Base-by-base conservation (phyloP, 2,113 vertebrate genomes). In the Carassius gibelio region DNA sequence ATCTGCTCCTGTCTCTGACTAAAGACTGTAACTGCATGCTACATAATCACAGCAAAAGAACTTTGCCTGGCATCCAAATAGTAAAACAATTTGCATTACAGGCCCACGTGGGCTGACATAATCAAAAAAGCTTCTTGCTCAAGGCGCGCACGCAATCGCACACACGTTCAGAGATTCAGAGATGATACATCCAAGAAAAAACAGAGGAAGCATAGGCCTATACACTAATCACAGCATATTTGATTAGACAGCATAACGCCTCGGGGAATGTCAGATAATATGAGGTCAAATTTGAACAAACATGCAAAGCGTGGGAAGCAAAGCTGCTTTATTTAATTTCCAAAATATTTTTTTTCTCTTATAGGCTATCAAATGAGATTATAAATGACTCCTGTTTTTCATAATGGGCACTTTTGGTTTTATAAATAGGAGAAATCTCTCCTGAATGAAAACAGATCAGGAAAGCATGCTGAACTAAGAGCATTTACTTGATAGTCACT, bases 401-500 rank as follows among this genome's bases (percentile, higher is more conserved):
- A n/a, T 61, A 61, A 61, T n/a, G 3, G 15, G 8, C 74, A 50
- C 15, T 55, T 75, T 17, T 30, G 74, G 23, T 52, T 26, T 66
- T 1, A 30, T 13, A 66, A 30, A 64, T 19, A 21, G 55, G 55
- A 21, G 6, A 64, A 64, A 81, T 64, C 62, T 77, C 48, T 83
- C 80, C 30, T 89, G 87, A 91, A 92, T 90, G 78, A 77, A 90
- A 89, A 86, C 36, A 84, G 50, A 89, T 88, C 52, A 8, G 52
- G 87, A 81, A 89, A 89, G 89, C 86, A 87, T 84, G 52, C 85
- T 83, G 77, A 89, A 90, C 68, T 88, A 72, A 91, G 76, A 86
- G 84, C 66, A 88, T 88, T 87, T 85, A 86, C 86, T 81, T 45
- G 84, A 88, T 84, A 87, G 79, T 86, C 84, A 50, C 66, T 30